These are phyloP conservation scores for Lycocerus yunnanus DNA, from an alignment of 2,888 invertebrate species.

Conservation along the genomic window DNA sequence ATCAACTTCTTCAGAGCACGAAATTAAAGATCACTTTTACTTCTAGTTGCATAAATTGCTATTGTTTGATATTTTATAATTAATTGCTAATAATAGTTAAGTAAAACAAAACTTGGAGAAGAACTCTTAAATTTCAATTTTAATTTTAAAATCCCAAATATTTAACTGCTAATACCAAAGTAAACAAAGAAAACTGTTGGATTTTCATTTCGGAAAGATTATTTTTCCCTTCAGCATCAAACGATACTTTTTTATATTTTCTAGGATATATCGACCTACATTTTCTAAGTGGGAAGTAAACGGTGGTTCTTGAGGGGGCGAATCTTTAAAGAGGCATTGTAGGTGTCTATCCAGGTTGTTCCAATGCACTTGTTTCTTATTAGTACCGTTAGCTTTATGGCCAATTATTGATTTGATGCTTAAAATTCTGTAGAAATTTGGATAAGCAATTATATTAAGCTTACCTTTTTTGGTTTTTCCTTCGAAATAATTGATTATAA, in stretches of 20 bases:
- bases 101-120: too few species aligned
- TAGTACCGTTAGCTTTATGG: not conserved
- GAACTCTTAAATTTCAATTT: too few species aligned
- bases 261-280: not conserved
- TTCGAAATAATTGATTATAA: too few species aligned
- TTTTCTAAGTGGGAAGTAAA: not conserved
- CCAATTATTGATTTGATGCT: not conserved
- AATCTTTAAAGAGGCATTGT: not conserved
- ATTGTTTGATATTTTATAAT: too few species aligned
- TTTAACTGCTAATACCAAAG: not conserved
- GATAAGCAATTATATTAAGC: too few species aligned
- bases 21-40: too few species aligned
- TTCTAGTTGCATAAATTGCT: too few species aligned
- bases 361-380: not conserved
- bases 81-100: too few species aligned
- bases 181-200: not conserved
- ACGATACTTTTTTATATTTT: not conserved
- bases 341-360: not conserved
- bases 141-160: not conserved
- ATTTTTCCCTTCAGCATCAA: not conserved
- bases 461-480: too few species aligned
- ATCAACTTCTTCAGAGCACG: too few species aligned
- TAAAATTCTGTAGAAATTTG: too few species aligned
- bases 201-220: not conserved
- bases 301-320: not conserved